phyloP scores from a whole-genome alignment of 2,113 vertebrate species.

The Otolemur garnettii region DNA sequence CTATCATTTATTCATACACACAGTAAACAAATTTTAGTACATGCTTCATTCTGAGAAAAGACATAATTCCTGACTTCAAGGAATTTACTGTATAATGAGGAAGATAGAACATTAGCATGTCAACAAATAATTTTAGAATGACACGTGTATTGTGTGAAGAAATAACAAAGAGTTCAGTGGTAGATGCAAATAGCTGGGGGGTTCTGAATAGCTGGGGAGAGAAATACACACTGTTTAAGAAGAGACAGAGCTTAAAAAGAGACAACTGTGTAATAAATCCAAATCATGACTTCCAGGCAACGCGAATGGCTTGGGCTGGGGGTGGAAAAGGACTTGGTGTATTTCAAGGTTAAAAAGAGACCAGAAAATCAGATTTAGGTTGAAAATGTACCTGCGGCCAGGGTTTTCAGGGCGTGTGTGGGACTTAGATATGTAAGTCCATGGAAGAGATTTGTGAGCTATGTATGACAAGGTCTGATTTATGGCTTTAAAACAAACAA shows the following conservation, averaged over 20 bases:
- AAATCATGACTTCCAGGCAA: not conserved
- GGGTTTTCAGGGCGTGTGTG: not conserved
- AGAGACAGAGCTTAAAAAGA: not conserved
- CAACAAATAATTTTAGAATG: not conserved
- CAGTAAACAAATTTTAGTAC: slow-evolving; percentile 35
- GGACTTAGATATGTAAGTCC: not conserved
- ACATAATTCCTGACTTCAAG: not conserved
- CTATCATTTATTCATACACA: not conserved
- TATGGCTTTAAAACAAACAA: not conserved
- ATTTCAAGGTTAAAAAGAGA: not conserved
- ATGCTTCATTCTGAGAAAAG: not conserved
- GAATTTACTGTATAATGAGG: not conserved
- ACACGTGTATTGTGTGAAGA: not conserved
- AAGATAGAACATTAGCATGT: not conserved
- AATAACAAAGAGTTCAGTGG: not conserved
- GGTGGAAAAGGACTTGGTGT: not conserved
- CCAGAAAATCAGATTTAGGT: not conserved
- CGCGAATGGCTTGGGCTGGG: not conserved
- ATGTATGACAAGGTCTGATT: not conserved
- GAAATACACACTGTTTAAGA: not conserved
- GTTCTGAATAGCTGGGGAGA: not conserved
- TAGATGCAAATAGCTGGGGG: not conserved
- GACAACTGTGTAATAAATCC: not conserved
- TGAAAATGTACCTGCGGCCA: not conserved
- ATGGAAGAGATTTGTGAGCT: not conserved